Base-by-base conservation (phyloP, 2,888 invertebrate genomes). In the Oscheius sp. region DNA sequence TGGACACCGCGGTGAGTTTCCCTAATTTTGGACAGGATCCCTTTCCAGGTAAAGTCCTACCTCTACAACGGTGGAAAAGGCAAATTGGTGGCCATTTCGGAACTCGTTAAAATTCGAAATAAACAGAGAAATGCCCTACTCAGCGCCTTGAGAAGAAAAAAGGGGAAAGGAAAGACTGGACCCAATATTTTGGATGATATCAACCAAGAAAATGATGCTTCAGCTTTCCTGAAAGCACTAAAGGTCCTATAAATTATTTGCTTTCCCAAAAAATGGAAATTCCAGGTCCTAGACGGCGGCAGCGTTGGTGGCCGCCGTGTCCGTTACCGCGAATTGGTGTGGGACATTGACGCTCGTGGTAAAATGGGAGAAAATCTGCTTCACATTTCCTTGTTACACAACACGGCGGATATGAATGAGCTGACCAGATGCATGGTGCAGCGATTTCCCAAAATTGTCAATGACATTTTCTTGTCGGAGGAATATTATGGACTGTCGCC, bases 291-390 rank as follows among this genome's bases (percentile, higher is more conserved):
- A 12, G 83, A 83, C 56, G 82, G 83, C 29, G 79, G 81, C 12
- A 91, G 91, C 23, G 66, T 66, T 2, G 66, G 66, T 52, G 66
- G 66, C 9, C 25, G 66, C 6, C 18, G 66, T 27, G 66, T 66
- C 2, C 92, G 92, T 63, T 95, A 94, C 88, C 92, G 87, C 16
- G 85, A 87, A 68, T 69, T 87, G 16, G 84, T 85, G 0, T 87
- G 87, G 87, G 84, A 87, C 69, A 76, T 86, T 43, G 80, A 78
- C 63, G 84, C 87, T 59, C 72, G 87, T 76, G 98, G 98, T 0
- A 95, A 96, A 1, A 96, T 98, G 0, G 97, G 98, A 0, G 98
- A 99, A 90, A 94, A 95, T 0, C 93, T 95, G 77, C 91, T 99
- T 16, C 98, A 97, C 89, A 91, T 97, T 41, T 98, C 98, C 88